Conservation (phyloP, 2,797 vertebrate genomes). For the Buphagus erythrorhynchus region DNA sequence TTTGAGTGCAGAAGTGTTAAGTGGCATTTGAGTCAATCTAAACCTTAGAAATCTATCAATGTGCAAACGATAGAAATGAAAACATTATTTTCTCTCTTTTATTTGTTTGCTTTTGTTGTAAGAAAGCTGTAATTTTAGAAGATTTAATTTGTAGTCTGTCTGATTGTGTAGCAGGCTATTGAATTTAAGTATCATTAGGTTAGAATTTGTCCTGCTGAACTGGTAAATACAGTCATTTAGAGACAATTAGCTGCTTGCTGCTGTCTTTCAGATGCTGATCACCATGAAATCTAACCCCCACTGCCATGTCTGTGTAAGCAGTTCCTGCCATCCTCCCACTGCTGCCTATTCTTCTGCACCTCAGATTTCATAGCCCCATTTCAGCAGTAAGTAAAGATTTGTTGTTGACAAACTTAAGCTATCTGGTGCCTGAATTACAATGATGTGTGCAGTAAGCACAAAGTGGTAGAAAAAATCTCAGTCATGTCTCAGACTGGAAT, state of each 20-base stretch:
- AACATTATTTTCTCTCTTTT: background rate
- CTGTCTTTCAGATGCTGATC: slow-evolving; percentile 5
- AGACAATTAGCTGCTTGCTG: background rate
- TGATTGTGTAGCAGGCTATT: background rate
- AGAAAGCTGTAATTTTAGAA: slow-evolving; percentile 16
- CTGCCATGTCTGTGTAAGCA: background rate
- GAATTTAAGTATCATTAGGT: slow-evolving; percentile 15
- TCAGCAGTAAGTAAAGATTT: background rate
- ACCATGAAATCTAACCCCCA: background rate
- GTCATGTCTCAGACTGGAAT: background rate
- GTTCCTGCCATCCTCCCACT: background rate
- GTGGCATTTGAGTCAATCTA: background rate
- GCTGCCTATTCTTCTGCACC: background rate
- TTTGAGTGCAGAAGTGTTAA: background rate
- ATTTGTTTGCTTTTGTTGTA: slow-evolving; percentile 6
- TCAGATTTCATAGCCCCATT: background rate
- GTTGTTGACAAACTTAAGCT: background rate
- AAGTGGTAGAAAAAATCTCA: background rate
- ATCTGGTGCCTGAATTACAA: background rate
- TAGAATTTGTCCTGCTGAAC: background rate
- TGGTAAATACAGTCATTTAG: background rate
- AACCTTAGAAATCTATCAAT: background rate
- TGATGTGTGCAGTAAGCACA: background rate
- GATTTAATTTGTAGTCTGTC: background rate
- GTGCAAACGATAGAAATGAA: background rate